A percentile compares a stretch with the other conserved stretches of the same genome.
Evolutionary conservation across 2,113 vertebrate genomes (phyloP).

Genomic region (Tenrec ecaudatus): DNA sequence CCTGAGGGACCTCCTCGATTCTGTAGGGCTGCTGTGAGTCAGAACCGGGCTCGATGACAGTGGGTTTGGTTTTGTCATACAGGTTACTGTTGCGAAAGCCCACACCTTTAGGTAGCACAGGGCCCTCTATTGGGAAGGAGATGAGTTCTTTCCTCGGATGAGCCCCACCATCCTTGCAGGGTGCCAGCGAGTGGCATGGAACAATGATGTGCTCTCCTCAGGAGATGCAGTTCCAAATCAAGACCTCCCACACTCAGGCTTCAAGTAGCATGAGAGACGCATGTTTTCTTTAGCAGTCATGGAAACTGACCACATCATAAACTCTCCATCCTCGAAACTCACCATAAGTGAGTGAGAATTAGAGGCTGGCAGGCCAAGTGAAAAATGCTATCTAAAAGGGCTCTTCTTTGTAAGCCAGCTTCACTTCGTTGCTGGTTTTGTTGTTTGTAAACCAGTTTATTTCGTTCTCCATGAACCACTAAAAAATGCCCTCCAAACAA

Average conservation of each 20-base stretch:
- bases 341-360: slow-evolving; percentile 50
- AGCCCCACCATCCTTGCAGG: neutral
- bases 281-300: slow-evolving; percentile 67
- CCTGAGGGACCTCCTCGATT: neutral
- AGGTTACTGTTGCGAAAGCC: neutral
- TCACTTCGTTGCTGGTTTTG: neutral
- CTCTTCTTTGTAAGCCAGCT: slow-evolving; percentile 35
- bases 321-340: slow-evolving; percentile 47
- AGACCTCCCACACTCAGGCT: slow-evolving; percentile 54
- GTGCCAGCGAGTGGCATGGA: neutral
- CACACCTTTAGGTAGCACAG: neutral
- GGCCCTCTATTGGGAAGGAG: neutral
- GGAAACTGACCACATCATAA: slow-evolving; percentile 69
- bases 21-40: neutral
- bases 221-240: slow-evolving; percentile 21
- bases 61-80: neutral
- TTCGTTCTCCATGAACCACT: slow-evolving; percentile 45
- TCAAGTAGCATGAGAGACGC: slow-evolving; percentile 67
- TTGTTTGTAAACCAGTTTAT: neutral
- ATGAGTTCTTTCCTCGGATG: neutral
- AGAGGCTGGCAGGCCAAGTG: slow-evolving; percentile 45
- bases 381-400: slow-evolving; percentile 44
- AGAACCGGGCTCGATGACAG: neutral
- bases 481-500: slow-evolving; percentile 54
- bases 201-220: slow-evolving; percentile 6